Conservation (phyloP, 2,888 invertebrate species). For the Octonoba sinensis region DNA sequence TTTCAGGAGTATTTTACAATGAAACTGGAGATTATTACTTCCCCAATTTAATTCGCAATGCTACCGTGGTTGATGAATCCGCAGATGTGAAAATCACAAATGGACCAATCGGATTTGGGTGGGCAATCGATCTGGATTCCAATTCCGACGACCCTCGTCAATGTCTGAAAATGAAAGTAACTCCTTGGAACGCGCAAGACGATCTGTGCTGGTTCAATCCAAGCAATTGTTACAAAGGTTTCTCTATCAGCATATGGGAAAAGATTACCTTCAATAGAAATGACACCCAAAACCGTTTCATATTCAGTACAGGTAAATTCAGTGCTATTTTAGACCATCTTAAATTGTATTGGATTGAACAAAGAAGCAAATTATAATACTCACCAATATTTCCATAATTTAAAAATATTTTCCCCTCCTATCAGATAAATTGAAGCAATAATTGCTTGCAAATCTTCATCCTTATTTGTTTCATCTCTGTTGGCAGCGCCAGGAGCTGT, state of each 20-base stretch:
- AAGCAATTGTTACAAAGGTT: conserved; percentile 55
- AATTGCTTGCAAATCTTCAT: no score
- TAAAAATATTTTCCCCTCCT: no score
- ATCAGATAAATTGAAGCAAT: no score
- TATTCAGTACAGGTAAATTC: conserved; percentile 35
- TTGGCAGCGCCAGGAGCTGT: no score
- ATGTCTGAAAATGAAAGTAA: conserved; percentile 53
- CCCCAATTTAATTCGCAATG: conserved; percentile 43
- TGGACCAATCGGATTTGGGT: conserved; percentile 66
- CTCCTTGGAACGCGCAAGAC: conserved; percentile 27
- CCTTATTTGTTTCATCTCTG: no score
- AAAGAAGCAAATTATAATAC: no score
- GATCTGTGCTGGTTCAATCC: conserved; percentile 64
- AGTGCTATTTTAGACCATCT: not conserved
- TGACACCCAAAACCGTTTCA: conserved; percentile 19
- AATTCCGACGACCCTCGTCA: conserved; percentile 15
- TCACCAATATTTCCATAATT: no score
- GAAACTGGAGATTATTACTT: conserved; percentile 46
- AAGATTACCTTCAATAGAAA: conserved; percentile 45
- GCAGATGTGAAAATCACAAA: conserved; percentile 26
- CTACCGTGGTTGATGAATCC: not conserved
- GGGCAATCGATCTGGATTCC: conserved; percentile 50
- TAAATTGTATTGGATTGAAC: no score
- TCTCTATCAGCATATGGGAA: conserved; percentile 66
- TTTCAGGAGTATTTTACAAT: conserved; percentile 39